These are phyloP conservation scores for Columbina picui DNA, from an alignment of 2,113 vertebrate species.

Conservation along the genomic window DNA sequence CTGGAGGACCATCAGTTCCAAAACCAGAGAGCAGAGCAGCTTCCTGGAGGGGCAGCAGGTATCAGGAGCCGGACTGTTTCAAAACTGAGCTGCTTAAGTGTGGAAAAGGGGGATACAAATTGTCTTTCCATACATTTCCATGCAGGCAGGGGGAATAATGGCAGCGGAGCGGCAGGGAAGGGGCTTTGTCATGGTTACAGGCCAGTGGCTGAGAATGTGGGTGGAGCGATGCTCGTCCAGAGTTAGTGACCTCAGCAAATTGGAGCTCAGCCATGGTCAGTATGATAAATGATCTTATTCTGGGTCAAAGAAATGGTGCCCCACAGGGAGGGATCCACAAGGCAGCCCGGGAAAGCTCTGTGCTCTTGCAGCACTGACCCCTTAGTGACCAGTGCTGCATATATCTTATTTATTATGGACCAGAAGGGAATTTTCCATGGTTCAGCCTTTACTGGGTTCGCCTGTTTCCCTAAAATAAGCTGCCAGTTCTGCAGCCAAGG, in stretches of 20 bases:
- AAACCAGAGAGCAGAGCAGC: neutral
- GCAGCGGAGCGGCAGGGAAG: slow-evolving; percentile 58
- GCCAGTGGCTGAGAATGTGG: slow-evolving; percentile 78
- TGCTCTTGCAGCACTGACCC: slow-evolving; percentile 64
- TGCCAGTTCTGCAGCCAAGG: neutral
- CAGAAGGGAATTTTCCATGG: slow-evolving; percentile 60
- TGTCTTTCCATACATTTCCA: slow-evolving; percentile 60
- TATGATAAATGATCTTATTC: slow-evolving; percentile 82
- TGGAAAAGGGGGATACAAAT: slow-evolving; percentile 22
- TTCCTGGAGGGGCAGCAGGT: neutral
- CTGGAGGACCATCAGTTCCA: neutral
- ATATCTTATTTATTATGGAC: slow-evolving; percentile 45
- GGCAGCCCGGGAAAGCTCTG: slow-evolving; percentile 8
- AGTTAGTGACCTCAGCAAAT: slow-evolving; percentile 82
- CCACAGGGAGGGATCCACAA: slow-evolving; percentile 53
- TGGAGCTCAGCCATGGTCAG: slow-evolving; percentile 75
- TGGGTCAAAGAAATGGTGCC: slow-evolving; percentile 65
- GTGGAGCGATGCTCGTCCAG: slow-evolving; percentile 66
- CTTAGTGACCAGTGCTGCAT: slow-evolving; percentile 62
- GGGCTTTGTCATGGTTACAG: slow-evolving; percentile 81
- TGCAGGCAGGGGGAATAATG: slow-evolving; percentile 76
- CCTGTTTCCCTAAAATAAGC: neutral
- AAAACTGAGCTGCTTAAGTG: slow-evolving; percentile 9
- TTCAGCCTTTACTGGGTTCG: neutral
- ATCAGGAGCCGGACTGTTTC: neutral